Evolutionary conservation across 2,113 vertebrate species (phyloP).

Genomic region (Microtus montanus): DNA sequence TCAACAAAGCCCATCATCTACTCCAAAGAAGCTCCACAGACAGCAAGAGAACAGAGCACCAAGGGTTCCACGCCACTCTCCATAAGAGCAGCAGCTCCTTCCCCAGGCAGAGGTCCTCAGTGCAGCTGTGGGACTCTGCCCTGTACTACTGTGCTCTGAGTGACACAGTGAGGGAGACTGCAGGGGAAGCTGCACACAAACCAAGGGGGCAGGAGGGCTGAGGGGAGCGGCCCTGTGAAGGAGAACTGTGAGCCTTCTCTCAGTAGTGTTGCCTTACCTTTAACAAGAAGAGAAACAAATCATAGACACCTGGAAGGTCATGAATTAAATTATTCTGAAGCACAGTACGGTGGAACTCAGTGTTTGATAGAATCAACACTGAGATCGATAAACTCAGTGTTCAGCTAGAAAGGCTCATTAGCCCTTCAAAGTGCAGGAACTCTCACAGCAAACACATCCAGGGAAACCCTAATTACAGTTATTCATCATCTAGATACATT

Average conservation of each 20-base stretch:
- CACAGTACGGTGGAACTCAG: rapidly evolving
- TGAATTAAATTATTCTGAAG: not conserved
- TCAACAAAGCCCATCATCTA: no score
- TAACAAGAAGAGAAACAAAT: not conserved
- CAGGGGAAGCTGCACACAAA: no score
- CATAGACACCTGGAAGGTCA: not conserved
- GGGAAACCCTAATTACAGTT: not conserved
- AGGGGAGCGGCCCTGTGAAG: no score
- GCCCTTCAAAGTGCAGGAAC: not conserved
- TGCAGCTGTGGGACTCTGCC: no score
- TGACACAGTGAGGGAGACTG: no score
- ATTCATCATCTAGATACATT: not conserved
- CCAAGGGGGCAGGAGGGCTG: no score
- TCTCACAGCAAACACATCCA: not conserved
- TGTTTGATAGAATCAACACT: not conserved
- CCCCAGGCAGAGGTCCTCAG: no score
- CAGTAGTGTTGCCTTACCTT: not conserved
- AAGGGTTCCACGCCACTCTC: no score
- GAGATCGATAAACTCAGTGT: not conserved
- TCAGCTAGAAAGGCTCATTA: not conserved
- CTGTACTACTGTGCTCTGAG: no score
- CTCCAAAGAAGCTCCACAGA: rapidly evolving
- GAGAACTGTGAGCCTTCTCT: no score
- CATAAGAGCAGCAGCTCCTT: no score
- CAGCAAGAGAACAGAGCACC: no score